Evolutionary conservation across 2,797 vertebrate genomes (phyloP), one percentile per base, ranked within the genome.

Genomic region (Gobio occitaniae): DNA sequence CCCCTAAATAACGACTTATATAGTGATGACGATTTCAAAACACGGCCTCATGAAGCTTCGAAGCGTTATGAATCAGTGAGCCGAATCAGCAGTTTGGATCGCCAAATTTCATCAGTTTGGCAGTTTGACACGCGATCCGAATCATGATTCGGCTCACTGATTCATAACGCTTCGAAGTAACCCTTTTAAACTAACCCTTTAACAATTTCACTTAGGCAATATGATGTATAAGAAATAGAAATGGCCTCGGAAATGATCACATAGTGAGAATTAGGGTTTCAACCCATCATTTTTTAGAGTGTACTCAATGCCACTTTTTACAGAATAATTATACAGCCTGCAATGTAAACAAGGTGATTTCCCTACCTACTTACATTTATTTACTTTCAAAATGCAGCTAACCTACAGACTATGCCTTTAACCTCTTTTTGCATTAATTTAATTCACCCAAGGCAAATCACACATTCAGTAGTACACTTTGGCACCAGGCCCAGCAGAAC

Each of bases 401-500:
- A 76, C 63, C 25, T 48, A 80, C 63, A 80, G 50, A 52, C 32
- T 29, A 50, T 36, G 29, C 25, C 38, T 80, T 68, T 83, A 68
- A 83, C 61, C 71, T 76, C 59, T 38, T 50, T 44, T 15, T 38
- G 25, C 78, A 66, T 66, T 80, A 1, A 68, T 80, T 66, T 15
- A 68, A 66, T 38, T 80, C 36, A 77, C 61, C 32, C 19, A 29
- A 54, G 82, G 47, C 47, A 76, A 54, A 76, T 52, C 16, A 41
- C n/a, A 76, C 29, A 13, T 36, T 17, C 74, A 44, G 80, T 5
- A 25, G 6, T 12, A 36, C 17, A 32, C 4, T 21, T 48, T 63
- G 54, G 69, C 54, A 48, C 7, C 0, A 48, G 29, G 44, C 41
- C 80, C n/a, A 50, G 54, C 25, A 36, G 69, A 82, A 74, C 70